Evolutionary conservation across 1,140 invertebrate genomes (phyloP), one percentile per base, ranked within the genome.

Genomic region (Pygmarrhopalites habei): DNA sequence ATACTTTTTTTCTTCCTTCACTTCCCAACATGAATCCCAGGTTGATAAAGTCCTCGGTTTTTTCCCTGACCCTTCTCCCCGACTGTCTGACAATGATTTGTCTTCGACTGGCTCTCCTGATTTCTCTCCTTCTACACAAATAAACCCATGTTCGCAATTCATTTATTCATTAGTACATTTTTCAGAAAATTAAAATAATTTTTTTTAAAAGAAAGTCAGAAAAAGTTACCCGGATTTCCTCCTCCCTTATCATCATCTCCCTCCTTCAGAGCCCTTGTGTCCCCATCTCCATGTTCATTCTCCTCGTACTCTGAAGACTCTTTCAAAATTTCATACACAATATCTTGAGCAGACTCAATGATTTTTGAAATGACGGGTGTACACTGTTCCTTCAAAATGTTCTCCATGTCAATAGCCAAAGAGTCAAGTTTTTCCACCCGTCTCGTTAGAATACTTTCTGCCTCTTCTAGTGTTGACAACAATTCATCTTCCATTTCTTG

Each of bases 401-500:
- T 12, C 19, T 49, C 19, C 46, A 49, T 49, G 19, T 7, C 19
- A 15, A 15, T 21, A 10, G 46, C 46, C 12, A 7, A 23, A 19
- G 23, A 7, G 7, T 15, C 49, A 7, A 52, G 4, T 52, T 52
- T 26, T 7, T 52, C 23, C n/a, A 15, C 46, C 7, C 46, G 12
- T 28, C 25, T 25, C 5, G 5, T 5, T 5, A 47, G 19, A 10
- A 47, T 47, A 19, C n/a, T 25, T 25, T 52, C 49, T 7, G 49
- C 49, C 49, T 52, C 49, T n/a, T 25, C 49, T 26, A 52, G n/a
- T 7, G 49, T 52, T 3, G 23, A 52, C 28, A 52, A 26, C 2
- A 52, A n/a, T n/a, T 52, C 49, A 28, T 52, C 23, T 29, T 52
- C 49, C 23, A 52, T 52, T 26, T 52, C 49, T 29, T 52, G 21